Percentiles rank a stretch among this genome's conserved stretches.
phyloP scores from a whole-genome alignment of 2,888 invertebrate genomes.

The Dastarcus helophoroides region DNA sequence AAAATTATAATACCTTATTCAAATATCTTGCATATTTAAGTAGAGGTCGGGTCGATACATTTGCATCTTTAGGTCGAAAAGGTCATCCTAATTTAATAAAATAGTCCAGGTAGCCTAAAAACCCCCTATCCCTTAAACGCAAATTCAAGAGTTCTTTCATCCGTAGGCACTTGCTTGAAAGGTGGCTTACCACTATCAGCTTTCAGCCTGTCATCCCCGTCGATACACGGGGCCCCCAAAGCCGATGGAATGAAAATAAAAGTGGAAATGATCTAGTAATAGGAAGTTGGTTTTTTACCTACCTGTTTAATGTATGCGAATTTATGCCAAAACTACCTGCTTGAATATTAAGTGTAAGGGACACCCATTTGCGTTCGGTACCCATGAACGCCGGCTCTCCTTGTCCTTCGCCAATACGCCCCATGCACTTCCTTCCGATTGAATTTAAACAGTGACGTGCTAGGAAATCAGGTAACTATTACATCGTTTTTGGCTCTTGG shows the following conservation, averaged over 20 bases:
- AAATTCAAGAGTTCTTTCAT: conserved; percentile 15
- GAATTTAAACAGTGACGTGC: too few relatives aligned
- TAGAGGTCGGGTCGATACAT: conserved; percentile 30
- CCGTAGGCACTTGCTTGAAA: conserved; percentile 20
- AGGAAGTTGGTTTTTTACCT: conserved; percentile 34
- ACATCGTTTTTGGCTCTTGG: too few relatives aligned
- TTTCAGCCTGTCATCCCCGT: conserved; percentile 12
- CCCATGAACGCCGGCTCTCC: too few relatives aligned
- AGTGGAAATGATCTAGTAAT: conserved; percentile 20
- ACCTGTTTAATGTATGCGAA: conserved; percentile 40
- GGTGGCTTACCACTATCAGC: conserved; percentile 14
- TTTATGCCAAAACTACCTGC: conserved; percentile 39
- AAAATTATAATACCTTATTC: conserved; percentile 29
- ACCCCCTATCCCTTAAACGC: conserved; percentile 15
- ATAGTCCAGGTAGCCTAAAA: conserved; percentile 28
- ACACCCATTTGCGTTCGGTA: conserved; percentile 36
- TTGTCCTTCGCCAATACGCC: too few relatives aligned
- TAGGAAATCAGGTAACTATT: too few relatives aligned
- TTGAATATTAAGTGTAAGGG: conserved; percentile 40
- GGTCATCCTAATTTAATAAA: conserved; percentile 34
- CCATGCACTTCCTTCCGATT: too few relatives aligned
- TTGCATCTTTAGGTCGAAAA: conserved; percentile 34
- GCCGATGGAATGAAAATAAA: conserved; percentile 18
- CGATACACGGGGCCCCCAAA: conserved; percentile 1
- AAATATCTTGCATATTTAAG: conserved; percentile 36